Percentiles rank a stretch among this genome's conserved stretches.
Conservation (phyloP, 2,113 vertebrate genomes). For the Daubentonia madagascariensis region DNA sequence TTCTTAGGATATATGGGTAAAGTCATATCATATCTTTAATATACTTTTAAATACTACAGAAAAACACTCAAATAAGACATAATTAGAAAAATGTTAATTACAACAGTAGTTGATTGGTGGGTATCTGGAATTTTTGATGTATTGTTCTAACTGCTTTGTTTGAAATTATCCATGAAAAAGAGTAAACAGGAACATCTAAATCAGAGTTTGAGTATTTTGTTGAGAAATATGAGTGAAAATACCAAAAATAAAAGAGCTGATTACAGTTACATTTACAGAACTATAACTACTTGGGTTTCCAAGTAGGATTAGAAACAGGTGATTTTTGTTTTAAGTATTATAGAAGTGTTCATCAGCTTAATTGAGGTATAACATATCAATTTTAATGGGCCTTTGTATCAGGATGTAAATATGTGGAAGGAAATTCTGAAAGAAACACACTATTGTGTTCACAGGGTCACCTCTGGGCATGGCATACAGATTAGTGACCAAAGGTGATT, state of each 20-base stretch:
- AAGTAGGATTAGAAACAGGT: neutral
- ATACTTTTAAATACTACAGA: neutral
- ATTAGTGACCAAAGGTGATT: neutral
- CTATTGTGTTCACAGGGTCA: neutral
- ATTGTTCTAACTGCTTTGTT: neutral
- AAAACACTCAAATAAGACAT: neutral
- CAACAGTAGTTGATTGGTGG: neutral
- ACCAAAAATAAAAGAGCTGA: neutral
- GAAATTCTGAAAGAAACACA: neutral
- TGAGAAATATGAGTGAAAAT: neutral
- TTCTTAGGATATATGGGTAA: neutral
- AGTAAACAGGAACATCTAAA: neutral
- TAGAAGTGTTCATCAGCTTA: neutral
- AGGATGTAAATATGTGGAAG: neutral
- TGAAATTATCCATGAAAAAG: neutral
- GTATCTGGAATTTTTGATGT: neutral
- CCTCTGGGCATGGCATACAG: neutral
- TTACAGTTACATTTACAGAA: neutral
- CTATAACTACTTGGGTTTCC: neutral
- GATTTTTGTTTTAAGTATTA: neutral
- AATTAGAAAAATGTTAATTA: neutral
- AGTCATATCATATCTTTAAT: neutral
- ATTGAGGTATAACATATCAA: neutral
- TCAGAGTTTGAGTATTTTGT: neutral
- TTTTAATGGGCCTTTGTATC: neutral